These are phyloP conservation scores for Hypena proboscidalis DNA, from an alignment of 2,888 invertebrate genomes.

Conservation along the genomic window DNA sequence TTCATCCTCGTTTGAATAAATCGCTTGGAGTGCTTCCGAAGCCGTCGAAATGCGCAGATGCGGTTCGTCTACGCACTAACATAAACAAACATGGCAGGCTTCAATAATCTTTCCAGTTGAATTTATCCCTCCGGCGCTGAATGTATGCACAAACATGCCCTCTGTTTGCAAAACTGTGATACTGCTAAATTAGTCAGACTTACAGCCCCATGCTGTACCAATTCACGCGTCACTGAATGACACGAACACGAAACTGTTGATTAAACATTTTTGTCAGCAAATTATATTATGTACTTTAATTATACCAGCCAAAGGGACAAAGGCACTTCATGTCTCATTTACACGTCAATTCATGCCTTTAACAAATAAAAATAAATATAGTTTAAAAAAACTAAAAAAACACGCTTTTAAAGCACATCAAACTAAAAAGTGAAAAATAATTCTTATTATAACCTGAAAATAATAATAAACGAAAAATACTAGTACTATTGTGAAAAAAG, in stretches of 20 bases:
- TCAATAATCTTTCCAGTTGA: constrained; percentile 46
- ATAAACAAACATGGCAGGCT: constrained; percentile 44
- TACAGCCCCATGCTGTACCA: constrained; percentile 41
- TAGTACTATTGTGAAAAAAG: no score
- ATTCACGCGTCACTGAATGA: constrained; percentile 37
- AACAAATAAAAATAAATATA: no score
- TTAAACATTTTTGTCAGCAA: constrained; percentile 12
- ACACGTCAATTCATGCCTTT: no score
- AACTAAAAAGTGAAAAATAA: no score
- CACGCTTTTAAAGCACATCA: no score
- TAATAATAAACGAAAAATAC: no score
- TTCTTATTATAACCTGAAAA: no score
- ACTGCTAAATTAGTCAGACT: constrained; percentile 50
- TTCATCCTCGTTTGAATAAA: constrained; percentile 14
- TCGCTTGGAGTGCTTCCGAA: constrained; percentile 6
- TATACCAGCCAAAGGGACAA: no score
- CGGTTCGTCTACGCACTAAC: constrained; percentile 37
- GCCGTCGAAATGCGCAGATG: constrained; percentile 39
- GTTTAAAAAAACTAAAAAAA: no score
- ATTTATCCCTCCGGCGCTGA: constrained; percentile 46
- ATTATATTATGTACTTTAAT: no score
- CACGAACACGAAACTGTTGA: constrained; percentile 23
- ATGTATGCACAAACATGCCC: constrained; percentile 46
- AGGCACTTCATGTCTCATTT: no score
- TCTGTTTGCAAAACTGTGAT: constrained; percentile 48